phyloP scores from a whole-genome alignment of 2,113 vertebrate species.

The Urocolius indicus region DNA sequence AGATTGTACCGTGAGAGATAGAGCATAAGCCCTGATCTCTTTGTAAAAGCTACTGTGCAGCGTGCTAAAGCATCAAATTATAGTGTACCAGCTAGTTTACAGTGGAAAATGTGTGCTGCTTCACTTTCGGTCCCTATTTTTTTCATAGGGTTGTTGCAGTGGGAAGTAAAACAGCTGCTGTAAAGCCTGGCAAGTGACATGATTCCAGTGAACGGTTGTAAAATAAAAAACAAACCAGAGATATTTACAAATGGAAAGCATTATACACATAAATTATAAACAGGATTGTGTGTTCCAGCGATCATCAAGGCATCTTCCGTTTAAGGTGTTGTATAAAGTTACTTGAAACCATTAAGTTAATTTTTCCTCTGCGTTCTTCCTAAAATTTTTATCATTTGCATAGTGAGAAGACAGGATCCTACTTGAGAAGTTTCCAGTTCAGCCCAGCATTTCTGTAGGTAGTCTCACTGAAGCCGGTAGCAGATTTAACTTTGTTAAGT shows the following conservation, averaged over 20 bases:
- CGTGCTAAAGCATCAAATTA: not conserved
- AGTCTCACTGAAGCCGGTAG: not conserved
- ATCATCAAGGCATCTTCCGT: not conserved
- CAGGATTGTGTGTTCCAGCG: not conserved
- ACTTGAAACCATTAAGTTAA: not conserved
- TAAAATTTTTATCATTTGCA: not conserved
- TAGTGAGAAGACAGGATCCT: not conserved
- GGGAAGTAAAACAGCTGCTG: slow-evolving; percentile 18
- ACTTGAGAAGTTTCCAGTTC: not conserved
- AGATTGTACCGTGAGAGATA: not conserved
- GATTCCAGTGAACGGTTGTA: not conserved
- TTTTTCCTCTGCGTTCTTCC: not conserved
- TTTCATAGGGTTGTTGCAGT: not conserved
- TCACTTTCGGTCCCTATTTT: not conserved
- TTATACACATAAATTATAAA: not conserved
- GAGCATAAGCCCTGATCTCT: not conserved
- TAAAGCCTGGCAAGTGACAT: not conserved
- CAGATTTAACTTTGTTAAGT: not conserved
- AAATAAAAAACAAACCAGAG: not conserved
- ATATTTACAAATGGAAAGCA: not conserved
- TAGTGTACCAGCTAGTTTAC: not conserved
- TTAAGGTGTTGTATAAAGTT: not conserved
- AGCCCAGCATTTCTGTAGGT: not conserved
- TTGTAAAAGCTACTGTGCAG: not conserved
- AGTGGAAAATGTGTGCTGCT: not conserved